phyloP scores from a whole-genome alignment of 2,113 vertebrate genomes.

The Heterochromis multidens region DNA sequence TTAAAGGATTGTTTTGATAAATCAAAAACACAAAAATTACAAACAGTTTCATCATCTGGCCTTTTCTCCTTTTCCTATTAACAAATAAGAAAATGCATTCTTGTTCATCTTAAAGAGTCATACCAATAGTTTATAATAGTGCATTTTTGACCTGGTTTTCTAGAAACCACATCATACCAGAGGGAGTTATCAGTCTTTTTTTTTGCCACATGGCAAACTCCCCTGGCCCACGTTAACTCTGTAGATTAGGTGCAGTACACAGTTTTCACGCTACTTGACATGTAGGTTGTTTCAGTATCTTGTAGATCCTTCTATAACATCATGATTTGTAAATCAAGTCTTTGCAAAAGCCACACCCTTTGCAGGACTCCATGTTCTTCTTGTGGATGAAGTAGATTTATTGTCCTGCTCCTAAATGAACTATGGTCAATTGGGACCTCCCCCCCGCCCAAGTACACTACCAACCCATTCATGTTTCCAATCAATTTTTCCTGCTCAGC shows the following conservation, averaged over 20 bases:
- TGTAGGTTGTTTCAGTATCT: neutral
- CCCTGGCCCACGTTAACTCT: neutral
- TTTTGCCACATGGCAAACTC: neutral
- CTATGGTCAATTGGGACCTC: neutral
- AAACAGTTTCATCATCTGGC: neutral
- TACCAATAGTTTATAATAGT: neutral
- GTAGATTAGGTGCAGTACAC: neutral
- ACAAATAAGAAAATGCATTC: neutral
- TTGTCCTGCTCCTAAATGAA: neutral
- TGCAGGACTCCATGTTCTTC: neutral
- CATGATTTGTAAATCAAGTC: neutral
- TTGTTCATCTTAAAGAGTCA: neutral
- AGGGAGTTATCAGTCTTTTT: neutral
- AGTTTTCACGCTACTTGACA: neutral
- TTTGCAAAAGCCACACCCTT: too few relatives aligned
- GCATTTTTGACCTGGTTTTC: neutral
- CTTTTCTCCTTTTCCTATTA: neutral
- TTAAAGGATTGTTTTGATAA: neutral
- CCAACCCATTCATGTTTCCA: neutral
- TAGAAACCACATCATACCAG: neutral
- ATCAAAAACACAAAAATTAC: neutral
- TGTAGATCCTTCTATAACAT: too few relatives aligned
- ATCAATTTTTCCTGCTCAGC: too few relatives aligned
- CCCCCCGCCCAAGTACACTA: neutral
- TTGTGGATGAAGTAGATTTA: too few relatives aligned